A percentile compares a stretch with the other conserved stretches of the same genome.
These are phyloP conservation scores for Catagonus wagneri DNA, from an alignment of 2,113 vertebrate genomes.

Conservation along the genomic window DNA sequence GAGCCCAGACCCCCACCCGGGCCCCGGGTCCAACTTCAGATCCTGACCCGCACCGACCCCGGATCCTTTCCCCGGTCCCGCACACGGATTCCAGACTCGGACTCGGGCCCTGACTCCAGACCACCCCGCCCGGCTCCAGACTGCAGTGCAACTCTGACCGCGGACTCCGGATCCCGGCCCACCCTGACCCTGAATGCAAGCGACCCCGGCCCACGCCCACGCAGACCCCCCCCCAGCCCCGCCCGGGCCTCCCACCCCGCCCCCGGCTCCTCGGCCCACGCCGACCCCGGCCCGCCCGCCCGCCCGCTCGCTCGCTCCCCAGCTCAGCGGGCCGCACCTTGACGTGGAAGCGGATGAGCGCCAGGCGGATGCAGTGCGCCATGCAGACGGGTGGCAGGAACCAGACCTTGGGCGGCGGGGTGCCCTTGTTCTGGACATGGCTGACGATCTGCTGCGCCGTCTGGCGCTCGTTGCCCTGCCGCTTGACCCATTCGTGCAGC, in stretches of 20 bases:
- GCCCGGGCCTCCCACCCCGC: background rate
- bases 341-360: slow-evolving; percentile 96
- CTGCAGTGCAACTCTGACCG: background rate
- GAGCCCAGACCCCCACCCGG: background rate
- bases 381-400: slow-evolving; percentile 97
- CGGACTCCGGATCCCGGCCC: background rate
- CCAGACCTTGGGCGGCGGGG: slow-evolving; percentile 98
- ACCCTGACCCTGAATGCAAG: background rate
- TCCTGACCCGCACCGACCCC: background rate
- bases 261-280: background rate
- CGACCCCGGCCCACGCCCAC: background rate
- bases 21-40: background rate
- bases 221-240: background rate
- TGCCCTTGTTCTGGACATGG: slow-evolving; percentile 98
- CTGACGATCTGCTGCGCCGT: slow-evolving; percentile 97
- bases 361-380: slow-evolving; percentile 98
- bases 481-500: slow-evolving; percentile 98
- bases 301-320: background rate
- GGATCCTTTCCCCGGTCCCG: background rate
- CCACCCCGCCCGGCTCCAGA: background rate
- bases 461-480: slow-evolving; percentile 97
- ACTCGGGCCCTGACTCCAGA: background rate
- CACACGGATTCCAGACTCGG: no score
- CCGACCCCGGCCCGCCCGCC: background rate
- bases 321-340: slow-evolving; percentile 87